Evolutionary conservation across 2,888 invertebrate genomes (phyloP), one percentile per base, ranked within the genome.

Genomic region (Thera britannica): DNA sequence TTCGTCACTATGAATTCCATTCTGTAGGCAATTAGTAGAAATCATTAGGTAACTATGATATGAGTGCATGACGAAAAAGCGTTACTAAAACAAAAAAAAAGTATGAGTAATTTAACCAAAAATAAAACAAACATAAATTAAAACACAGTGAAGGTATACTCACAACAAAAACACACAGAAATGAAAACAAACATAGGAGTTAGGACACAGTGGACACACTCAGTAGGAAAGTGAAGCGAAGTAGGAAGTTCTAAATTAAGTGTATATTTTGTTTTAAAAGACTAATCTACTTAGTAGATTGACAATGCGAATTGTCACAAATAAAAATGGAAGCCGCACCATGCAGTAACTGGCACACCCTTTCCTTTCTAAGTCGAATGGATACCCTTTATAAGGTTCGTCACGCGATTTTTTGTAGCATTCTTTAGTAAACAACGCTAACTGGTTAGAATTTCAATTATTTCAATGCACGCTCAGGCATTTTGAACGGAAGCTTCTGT

Each of bases 271-370:
- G 41, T 41, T 41, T 41, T 5, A 41, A 41, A 41, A 41, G 41
- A 41, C 41, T 7, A 7, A 41, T 6, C 38, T 41, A 46, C 44
- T 46, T 9, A 9, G 44, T 2, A 9, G 7, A 23, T 52, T 34
- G 34, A 52, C 34, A 51, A 8, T 52, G 41, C 41, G 6, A 63
- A 58, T 23, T 63, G 48, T n/a, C 58, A 67, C 41, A 49, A 67
- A 63, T 62, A 4, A 46, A 59, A 8, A 44, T 56, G 60, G 68
- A 67, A 62, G n/a, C 41, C 65, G 73, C 65, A 62, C 66, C 66
- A 44, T 74, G 72, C 61, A 72, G 77, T 54, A 72, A 52, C 59
- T 72, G 78, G 73, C 76, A 80, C 81, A 56, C 75, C 78, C 75
- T 73, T 55, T 65, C 62, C 36, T 34, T 59, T 12, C 60, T 11